Percentiles rank a stretch among this genome's conserved stretches.
Conservation (phyloP, 2,113 vertebrate species). For the Catharus bicknelli region DNA sequence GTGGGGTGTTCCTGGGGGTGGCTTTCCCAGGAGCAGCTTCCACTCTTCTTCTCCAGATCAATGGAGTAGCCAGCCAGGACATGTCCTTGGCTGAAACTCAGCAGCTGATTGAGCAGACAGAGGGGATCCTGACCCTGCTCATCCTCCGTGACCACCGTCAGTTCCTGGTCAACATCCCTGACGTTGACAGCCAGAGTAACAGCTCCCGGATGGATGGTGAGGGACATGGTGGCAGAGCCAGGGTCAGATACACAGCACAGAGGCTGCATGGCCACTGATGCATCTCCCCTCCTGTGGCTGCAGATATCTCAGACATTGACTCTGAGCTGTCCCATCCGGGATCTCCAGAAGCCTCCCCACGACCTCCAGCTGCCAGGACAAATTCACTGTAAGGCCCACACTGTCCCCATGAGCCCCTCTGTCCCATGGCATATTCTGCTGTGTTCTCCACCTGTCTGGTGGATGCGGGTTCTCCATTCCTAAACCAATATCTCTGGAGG, state of each 20-base stretch:
- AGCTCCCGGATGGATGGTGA: constrained; percentile 90
- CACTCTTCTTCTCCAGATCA: constrained; percentile 79
- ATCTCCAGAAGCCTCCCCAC: constrained; percentile 38
- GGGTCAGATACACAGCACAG: background rate
- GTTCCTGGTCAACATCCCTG: constrained; percentile 91
- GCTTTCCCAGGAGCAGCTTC: background rate
- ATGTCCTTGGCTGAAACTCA: constrained; percentile 92
- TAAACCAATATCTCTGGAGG: background rate
- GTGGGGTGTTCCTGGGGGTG: background rate
- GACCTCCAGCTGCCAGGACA: constrained; percentile 44
- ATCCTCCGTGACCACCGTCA: constrained; percentile 86
- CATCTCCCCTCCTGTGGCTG: background rate
- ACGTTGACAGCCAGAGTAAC: constrained; percentile 82
- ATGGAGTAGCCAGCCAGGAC: constrained; percentile 89
- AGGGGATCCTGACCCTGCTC: constrained; percentile 86
- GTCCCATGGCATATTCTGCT: no score
- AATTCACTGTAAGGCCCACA: constrained; percentile 38
- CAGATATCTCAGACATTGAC: constrained; percentile 90
- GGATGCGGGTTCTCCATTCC: background rate
- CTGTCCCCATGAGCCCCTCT: background rate
- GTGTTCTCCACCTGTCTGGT: background rate
- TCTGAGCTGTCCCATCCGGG: constrained; percentile 67
- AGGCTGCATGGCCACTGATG: background rate
- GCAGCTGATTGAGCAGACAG: constrained; percentile 86
- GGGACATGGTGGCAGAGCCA: fast-evolving